phyloP scores from a whole-genome alignment of 2,888 invertebrate species.

The Parelbella ahira region DNA sequence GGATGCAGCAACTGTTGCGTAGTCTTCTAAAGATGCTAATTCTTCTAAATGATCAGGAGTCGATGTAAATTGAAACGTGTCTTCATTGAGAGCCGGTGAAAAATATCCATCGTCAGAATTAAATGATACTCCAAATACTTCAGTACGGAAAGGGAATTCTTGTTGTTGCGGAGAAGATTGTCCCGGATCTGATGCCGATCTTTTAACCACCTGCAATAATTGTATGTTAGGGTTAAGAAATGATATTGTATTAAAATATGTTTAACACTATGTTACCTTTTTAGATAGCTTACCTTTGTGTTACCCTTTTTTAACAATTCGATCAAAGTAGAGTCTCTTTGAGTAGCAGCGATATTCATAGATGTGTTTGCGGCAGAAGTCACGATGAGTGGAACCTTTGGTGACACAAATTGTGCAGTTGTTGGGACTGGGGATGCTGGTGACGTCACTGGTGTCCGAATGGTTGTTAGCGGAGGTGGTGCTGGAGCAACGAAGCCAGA shows the following conservation, averaged over 20 bases:
- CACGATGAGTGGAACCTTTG: constrained; percentile 63
- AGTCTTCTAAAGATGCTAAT: constrained; percentile 82
- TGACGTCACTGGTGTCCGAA: constrained; percentile 54
- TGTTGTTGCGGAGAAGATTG: constrained; percentile 78
- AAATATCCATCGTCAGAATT: constrained; percentile 83
- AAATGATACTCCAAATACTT: constrained; percentile 83
- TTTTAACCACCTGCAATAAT: constrained; percentile 82
- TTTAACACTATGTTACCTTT: too few species aligned
- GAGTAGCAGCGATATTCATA: constrained; percentile 48
- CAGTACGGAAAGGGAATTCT: constrained; percentile 81
- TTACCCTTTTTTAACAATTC: constrained; percentile 87
- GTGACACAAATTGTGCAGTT: constrained; percentile 70
- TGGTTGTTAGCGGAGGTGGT: constrained; percentile 64
- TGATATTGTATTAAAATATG: too few species aligned
- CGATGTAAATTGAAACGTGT: constrained; percentile 85
- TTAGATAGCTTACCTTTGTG: constrained; percentile 81
- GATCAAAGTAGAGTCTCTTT: constrained; percentile 89
- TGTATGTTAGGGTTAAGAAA: too few species aligned
- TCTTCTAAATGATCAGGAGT: constrained; percentile 83
- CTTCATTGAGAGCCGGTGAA: constrained; percentile 85
- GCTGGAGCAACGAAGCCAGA: constrained; percentile 68
- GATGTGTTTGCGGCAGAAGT: constrained; percentile 52
- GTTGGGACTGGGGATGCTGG: constrained; percentile 69
- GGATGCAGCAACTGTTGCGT: constrained; percentile 79
- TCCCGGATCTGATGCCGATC: constrained; percentile 87